Evolutionary conservation across 2,113 vertebrate genomes (phyloP).

Genomic region (Ammodytes marinus): DNA sequence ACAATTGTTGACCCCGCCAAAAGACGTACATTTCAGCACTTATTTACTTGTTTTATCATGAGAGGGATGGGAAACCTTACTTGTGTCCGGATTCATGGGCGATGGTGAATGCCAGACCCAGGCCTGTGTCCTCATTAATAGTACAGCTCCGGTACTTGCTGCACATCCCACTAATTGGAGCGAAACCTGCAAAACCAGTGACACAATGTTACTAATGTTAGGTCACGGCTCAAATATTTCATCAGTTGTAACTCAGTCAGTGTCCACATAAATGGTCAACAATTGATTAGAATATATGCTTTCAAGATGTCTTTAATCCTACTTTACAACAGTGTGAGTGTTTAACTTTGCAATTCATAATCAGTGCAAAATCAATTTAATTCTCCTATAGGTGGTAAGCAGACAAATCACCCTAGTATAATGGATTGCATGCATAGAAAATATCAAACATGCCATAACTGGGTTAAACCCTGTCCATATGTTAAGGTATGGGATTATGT

Average conservation of each 20-base stretch:
- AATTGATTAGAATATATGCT: constrained; percentile 1
- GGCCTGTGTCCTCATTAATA: constrained; percentile 91
- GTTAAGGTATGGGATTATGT: constrained; percentile 32
- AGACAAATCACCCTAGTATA: background rate
- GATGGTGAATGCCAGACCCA: constrained; percentile 93
- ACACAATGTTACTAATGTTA: constrained; percentile 14
- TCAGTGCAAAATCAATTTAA: background rate
- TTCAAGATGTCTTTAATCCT: constrained; percentile 1
- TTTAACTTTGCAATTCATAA: background rate
- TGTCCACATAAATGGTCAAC: background rate
- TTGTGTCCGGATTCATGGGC: constrained; percentile 95
- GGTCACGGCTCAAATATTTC: background rate
- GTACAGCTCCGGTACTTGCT: constrained; percentile 94
- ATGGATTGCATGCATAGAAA: constrained; percentile 25
- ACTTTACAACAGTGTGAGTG: background rate
- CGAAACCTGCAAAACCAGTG: constrained; percentile 85
- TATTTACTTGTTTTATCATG: background rate
- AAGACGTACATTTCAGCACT: background rate
- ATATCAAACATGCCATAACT: constrained; percentile 31
- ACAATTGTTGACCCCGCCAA: background rate
- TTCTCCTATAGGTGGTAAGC: background rate
- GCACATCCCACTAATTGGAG: constrained; percentile 95
- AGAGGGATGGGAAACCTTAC: constrained; percentile 76
- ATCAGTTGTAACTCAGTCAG: background rate
- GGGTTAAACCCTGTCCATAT: constrained; percentile 40